Evolutionary conservation across 2,113 vertebrate species (phyloP), one percentile per base, ranked within the genome.

Genomic region (Peromyscus maniculatus): DNA sequence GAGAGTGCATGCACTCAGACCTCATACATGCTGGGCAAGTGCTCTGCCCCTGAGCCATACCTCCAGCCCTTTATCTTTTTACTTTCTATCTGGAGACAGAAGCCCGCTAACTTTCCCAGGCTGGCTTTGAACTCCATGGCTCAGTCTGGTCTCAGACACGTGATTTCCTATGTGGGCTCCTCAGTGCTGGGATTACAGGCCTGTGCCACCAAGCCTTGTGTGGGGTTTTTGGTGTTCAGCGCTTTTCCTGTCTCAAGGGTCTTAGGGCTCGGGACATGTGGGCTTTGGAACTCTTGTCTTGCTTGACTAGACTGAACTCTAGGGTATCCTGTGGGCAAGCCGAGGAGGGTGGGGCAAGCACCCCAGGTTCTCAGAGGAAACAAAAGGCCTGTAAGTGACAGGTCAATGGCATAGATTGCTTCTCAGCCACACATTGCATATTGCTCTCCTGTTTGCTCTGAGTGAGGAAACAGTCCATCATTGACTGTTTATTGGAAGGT

Each of bases 321-420:
- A 11, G 52, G 24, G 59, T 22, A 3, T 67, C 64, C 62, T 0
- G 39, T 52, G 21, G 72, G 26, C 59, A 10, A 33, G 2, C 12
- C 15, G 69, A 62, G 84, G 2, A 0, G 43, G 43, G 43, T 49
- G 17, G 62, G 72, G 28, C 3, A 16, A 46, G 52, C 67, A 80
- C 83, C 55, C 82, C 55, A 39, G 52, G 9, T 62, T 72, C 82
- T 97, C 26, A 7, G 89, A 52, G 49, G 78, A 67, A 86, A 62
- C 19, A 49, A 12, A 59, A 22, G 22, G 31, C 24, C 88, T 75
- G 0, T 46, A 16, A 12, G 69, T 88, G 91, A 24, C 49, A 87
- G 64, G 49, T 87, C 78, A 62, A 67, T 21, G 84, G 12, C 28
- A 21, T 8, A 16, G 77, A 80, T 86, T 59, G 67, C 43, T 90